These are phyloP conservation scores for Pseudomyrmex cubaensis DNA, from an alignment of 1,140 invertebrate genomes.

Conservation along the genomic window DNA sequence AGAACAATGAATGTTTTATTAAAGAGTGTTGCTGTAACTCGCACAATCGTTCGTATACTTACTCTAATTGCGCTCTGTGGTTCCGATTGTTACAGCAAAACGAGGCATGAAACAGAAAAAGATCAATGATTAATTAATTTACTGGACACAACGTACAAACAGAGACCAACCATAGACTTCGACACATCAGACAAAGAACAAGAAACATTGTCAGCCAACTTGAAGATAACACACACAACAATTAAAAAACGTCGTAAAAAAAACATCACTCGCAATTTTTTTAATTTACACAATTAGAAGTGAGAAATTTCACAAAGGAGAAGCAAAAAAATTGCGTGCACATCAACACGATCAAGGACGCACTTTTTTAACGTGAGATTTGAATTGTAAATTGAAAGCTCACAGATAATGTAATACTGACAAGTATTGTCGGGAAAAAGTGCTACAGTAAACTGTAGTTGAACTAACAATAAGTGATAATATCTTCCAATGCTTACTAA, in stretches of 20 bases:
- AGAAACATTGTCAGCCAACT: constrained; percentile 14
- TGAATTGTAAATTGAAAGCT: background rate
- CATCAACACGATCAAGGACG: constrained; percentile 14
- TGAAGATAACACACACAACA: constrained; percentile 33
- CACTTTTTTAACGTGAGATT: background rate
- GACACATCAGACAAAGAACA: constrained; percentile 10
- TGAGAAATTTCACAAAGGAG: constrained; percentile 10
- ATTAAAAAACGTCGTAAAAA: background rate
- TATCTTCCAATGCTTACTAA: constrained; percentile 1
- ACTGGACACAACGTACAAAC: constrained; percentile 14
- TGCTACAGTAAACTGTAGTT: background rate
- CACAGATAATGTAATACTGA: constrained; percentile 2
- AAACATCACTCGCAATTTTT: background rate
- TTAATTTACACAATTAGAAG: background rate
- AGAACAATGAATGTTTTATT: constrained; percentile 51
- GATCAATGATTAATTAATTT: constrained; percentile 69
- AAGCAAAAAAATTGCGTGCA: background rate
- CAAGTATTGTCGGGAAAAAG: background rate
- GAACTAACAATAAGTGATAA: constrained; percentile 19
- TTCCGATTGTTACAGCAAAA: constrained; percentile 77
- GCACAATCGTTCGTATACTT: constrained; percentile 82
- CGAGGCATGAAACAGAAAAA: constrained; percentile 86
- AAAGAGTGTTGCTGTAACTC: constrained; percentile 49
- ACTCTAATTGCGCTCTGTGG: constrained; percentile 88
- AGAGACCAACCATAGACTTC: background rate